Conservation (phyloP, 35 echinoderm and acorn worm species). For the Lytechinus pictus region DNA sequence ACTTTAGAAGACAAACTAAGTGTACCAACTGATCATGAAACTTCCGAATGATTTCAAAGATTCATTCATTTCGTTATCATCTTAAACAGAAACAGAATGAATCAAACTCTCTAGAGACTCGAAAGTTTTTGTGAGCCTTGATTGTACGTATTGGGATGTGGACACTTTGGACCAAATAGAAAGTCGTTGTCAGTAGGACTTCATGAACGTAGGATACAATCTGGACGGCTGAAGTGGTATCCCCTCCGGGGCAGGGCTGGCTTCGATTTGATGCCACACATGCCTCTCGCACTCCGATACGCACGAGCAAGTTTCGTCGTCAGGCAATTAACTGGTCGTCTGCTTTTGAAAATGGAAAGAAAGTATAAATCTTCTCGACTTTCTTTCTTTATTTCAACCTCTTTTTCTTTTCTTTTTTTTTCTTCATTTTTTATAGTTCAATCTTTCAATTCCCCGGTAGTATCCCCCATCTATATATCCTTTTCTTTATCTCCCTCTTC, state of each 20-base stretch:
- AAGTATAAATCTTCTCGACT: neutral
- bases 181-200: neutral
- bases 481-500: neutral
- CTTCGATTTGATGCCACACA: constrained; percentile 21
- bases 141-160: no score
- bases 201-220: neutral
- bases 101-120: no score
- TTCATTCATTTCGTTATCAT: no score
- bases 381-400: neutral
- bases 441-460: neutral
- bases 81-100: no score
- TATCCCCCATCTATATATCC: neutral
- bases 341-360: neutral
- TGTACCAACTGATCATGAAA: no score
- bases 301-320: neutral
- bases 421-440: no score
- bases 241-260: neutral
- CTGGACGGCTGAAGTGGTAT: neutral
- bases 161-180: no score
- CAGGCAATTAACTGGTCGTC: constrained; percentile 37
- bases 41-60: no score
- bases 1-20: no score
- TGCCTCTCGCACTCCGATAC: constrained; percentile 31
- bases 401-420: neutral
- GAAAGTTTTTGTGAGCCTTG: no score